phyloP scores from a whole-genome alignment of 2,113 vertebrate genomes.

The Vulpes ferrilata region DNA sequence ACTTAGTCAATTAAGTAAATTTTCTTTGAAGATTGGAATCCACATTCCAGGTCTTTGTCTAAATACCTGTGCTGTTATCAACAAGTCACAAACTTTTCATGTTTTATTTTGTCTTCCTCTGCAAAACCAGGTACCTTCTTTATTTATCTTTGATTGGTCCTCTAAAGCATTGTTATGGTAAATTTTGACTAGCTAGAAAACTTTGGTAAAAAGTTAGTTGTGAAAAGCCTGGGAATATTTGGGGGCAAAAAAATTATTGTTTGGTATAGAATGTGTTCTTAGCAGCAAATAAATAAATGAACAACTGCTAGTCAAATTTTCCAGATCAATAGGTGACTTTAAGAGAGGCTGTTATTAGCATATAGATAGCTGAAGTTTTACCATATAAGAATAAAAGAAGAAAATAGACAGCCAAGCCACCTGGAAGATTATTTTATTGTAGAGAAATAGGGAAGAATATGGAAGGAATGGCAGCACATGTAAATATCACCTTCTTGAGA shows the following conservation, averaged over 20 bases:
- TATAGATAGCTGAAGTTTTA: background rate
- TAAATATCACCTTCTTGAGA: background rate
- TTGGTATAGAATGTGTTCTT: background rate
- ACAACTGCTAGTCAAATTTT: background rate
- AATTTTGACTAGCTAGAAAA: background rate
- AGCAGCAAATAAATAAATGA: background rate
- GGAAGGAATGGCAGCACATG: background rate
- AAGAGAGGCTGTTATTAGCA: background rate
- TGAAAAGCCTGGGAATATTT: background rate
- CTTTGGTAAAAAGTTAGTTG: background rate
- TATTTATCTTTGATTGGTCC: background rate
- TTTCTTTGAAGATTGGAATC: background rate
- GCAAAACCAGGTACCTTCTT: background rate
- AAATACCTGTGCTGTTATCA: background rate
- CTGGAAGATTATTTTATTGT: background rate
- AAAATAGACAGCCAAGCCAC: background rate
- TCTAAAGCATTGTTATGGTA: background rate
- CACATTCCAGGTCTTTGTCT: background rate
- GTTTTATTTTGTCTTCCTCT: background rate
- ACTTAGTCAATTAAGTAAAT: background rate
- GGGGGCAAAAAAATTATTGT: background rate
- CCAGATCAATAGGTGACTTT: background rate
- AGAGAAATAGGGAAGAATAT: background rate
- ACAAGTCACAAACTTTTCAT: background rate
- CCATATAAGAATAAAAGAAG: background rate